These are phyloP conservation scores for Dicyrtomina minuta DNA, from an alignment of 2,888 invertebrate genomes.

Conservation along the genomic window DNA sequence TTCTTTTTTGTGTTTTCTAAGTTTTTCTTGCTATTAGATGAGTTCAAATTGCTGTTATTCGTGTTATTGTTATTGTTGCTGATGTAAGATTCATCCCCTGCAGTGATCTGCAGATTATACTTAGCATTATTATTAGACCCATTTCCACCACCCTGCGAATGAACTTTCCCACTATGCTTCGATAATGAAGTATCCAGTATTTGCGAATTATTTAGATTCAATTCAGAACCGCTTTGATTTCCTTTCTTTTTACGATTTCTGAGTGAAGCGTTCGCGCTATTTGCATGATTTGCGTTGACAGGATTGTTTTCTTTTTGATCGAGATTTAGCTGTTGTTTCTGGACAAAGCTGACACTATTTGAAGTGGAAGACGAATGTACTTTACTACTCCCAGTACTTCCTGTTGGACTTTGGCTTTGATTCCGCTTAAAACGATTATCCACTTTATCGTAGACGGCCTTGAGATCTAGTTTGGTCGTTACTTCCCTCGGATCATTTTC, in stretches of 20 bases:
- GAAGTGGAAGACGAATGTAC: slow-evolving; percentile 21
- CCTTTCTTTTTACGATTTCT: slow-evolving; percentile 43
- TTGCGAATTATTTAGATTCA: slow-evolving; percentile 6
- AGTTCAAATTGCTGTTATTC: slow-evolving; percentile 11
- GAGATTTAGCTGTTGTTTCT: slow-evolving; percentile 4
- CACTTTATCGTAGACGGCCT: slow-evolving; percentile 53
- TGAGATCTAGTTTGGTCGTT: slow-evolving; percentile 51
- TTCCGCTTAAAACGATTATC: slow-evolving; percentile 52
- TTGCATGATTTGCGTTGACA: slow-evolving; percentile 13
- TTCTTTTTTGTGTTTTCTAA: slow-evolving; percentile 36
- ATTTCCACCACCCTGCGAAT: slow-evolving; percentile 15
- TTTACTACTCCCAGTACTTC: slow-evolving; percentile 5
- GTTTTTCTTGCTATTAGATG: slow-evolving; percentile 18
- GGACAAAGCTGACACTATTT: slow-evolving; percentile 23
- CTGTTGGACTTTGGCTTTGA: slow-evolving; percentile 34
- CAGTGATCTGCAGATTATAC: neutral
- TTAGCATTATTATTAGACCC: neutral
- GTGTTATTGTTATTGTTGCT: slow-evolving; percentile 8
- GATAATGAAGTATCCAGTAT: slow-evolving; percentile 17
- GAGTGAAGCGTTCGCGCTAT: slow-evolving; percentile 37
- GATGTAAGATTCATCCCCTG: slow-evolving; percentile 12
- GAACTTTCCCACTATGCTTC: slow-evolving; percentile 5
- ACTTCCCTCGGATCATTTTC: slow-evolving; percentile 42
- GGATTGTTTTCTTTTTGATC: slow-evolving; percentile 10
- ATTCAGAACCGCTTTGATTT: slow-evolving; percentile 9